A percentile compares a stretch with the other conserved stretches of the same genome.
Evolutionary conservation across 2,797 vertebrate genomes (phyloP).

Genomic region (Cyprinodon diabolis): DNA sequence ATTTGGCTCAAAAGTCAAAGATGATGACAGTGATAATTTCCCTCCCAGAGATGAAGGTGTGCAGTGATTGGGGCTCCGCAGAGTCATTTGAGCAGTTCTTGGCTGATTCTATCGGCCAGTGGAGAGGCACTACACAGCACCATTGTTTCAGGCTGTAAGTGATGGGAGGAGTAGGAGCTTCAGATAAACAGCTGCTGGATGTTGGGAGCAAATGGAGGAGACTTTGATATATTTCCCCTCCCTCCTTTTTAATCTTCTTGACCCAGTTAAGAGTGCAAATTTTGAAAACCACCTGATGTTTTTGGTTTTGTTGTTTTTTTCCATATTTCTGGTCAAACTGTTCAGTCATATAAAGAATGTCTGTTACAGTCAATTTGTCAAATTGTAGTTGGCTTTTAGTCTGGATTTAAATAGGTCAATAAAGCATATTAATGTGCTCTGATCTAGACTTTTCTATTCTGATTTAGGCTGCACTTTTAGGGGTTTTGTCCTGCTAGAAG

Average conservation of each 20-base stretch:
- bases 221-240: slow-evolving; percentile 30
- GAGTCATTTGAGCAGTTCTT: slow-evolving; percentile 18
- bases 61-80: slow-evolving; percentile 6
- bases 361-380: not conserved
- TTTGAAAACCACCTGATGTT: not conserved
- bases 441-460: too few species aligned
- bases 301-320: not conserved
- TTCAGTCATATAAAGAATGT: not conserved
- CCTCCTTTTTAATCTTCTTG: not conserved
- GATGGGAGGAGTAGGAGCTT: slow-evolving; percentile 64
- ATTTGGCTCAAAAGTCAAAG: slow-evolving; percentile 69
- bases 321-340: not conserved
- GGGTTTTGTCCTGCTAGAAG: not conserved
- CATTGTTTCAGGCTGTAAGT: slow-evolving; percentile 63
- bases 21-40: not conserved
- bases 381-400: not conserved
- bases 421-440: too few species aligned
- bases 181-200: slow-evolving; percentile 61
- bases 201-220: slow-evolving; percentile 44
- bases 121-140: slow-evolving; percentile 59
- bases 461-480: not conserved
- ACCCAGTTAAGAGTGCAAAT: not conserved
- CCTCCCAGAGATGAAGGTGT: slow-evolving; percentile 6
- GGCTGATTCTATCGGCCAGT: slow-evolving; percentile 34
- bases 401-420: not conserved